Percentiles rank a stretch among this genome's conserved stretches.
Conservation (phyloP, 2,113 vertebrate genomes). For the Chunga burmeisteri region DNA sequence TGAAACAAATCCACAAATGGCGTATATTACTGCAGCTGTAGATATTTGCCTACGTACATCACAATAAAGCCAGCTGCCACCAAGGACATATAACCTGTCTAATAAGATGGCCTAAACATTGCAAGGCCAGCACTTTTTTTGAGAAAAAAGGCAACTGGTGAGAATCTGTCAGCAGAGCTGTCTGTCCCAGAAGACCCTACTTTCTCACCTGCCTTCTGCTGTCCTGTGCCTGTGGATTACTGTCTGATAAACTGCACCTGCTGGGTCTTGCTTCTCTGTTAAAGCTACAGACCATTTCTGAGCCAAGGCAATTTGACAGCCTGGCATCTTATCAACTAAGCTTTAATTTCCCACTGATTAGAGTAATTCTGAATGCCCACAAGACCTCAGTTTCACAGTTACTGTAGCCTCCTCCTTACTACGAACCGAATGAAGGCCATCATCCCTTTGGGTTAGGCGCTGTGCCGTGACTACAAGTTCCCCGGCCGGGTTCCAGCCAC, state of each 20-base stretch:
- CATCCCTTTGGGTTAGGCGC: background rate
- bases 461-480: background rate
- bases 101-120: background rate
- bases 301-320: background rate
- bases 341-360: background rate
- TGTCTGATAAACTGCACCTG: background rate
- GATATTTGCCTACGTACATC: background rate
- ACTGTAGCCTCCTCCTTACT: background rate
- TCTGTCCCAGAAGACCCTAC: background rate
- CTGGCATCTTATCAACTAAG: background rate
- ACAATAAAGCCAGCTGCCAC: background rate
- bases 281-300: too few species aligned
- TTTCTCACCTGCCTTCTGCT: too few species aligned
- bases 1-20: background rate
- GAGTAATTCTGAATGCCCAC: background rate
- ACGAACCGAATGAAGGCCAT: too few species aligned
- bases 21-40: background rate
- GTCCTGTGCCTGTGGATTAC: background rate
- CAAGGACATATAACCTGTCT: background rate
- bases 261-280: background rate
- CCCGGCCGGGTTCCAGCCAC: background rate
- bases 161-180: background rate
- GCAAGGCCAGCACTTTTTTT: background rate
- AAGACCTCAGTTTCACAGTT: background rate
- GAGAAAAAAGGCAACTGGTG: background rate